Percentiles rank a stretch among this genome's conserved stretches.
Conservation (phyloP, 2,797 vertebrate species). For the Sphenodon punctatus region DNA sequence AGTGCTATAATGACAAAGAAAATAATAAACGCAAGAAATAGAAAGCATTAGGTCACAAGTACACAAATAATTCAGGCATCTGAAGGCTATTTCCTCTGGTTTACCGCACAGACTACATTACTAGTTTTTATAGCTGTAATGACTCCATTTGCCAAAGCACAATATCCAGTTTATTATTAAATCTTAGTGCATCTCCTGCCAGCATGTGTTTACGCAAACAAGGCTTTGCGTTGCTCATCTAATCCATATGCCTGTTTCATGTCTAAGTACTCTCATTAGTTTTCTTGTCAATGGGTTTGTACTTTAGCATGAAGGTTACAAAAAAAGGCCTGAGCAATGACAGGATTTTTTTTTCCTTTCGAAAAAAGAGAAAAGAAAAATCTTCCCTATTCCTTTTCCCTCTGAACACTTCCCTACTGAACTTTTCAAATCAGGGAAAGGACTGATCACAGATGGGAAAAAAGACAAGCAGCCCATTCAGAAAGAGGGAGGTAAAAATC, state of each 20-base stretch:
- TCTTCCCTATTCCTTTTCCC: background rate
- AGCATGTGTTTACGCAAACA: constrained; percentile 4
- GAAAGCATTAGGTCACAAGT: background rate
- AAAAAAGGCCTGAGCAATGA: constrained; percentile 2
- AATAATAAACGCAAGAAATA: background rate
- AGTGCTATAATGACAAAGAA: constrained; percentile 11
- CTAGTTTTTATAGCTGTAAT: constrained; percentile 32
- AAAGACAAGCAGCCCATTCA: background rate
- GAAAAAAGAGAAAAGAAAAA: background rate
- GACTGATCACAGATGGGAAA: background rate
- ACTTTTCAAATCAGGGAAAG: constrained; percentile 1
- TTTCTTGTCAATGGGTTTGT: background rate
- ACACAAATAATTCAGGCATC: background rate
- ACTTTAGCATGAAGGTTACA: background rate
- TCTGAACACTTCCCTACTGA: background rate
- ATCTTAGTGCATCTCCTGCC: background rate
- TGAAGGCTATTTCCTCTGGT: constrained; percentile 29
- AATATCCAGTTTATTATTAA: constrained; percentile 15
- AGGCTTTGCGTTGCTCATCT: background rate
- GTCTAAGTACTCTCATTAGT: background rate
- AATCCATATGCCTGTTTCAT: constrained; percentile 6
- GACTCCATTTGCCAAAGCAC: background rate
- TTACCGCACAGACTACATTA: constrained; percentile 27
- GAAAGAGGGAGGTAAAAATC: background rate
- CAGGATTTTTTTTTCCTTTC: background rate